phyloP scores from a whole-genome alignment of 2,113 vertebrate species.

The Alouatta palliata region DNA sequence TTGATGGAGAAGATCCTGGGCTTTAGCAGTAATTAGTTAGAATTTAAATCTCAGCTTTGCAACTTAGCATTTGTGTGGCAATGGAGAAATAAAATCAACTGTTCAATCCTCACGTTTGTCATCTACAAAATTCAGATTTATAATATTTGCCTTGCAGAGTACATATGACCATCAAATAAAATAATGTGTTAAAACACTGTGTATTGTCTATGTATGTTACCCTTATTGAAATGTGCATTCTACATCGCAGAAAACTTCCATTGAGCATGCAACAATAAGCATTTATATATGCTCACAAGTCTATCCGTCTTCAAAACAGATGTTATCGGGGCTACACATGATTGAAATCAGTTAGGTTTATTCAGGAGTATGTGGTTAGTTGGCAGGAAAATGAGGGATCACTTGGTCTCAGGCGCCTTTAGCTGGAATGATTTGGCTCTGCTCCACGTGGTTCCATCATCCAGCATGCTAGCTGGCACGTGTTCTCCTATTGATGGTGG shows the following conservation, averaged over 20 bases:
- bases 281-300: neutral
- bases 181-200: neutral
- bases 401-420: neutral
- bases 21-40: neutral
- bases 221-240: neutral
- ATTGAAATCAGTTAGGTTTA: neutral
- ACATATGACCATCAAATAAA: neutral
- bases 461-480: neutral
- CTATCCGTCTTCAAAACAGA: neutral
- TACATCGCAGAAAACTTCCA: neutral
- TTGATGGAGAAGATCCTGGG: neutral
- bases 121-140: neutral
- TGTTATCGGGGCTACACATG: neutral
- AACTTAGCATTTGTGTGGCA: neutral
- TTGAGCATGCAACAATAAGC: neutral
- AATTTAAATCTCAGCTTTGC: neutral
- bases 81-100: neutral
- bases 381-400: neutral
- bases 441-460: neutral
- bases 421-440: neutral
- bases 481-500: neutral
- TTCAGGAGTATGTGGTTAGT: neutral
- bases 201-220: neutral
- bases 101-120: neutral
- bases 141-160: neutral